A percentile compares a stretch with the other conserved stretches of the same genome.
Evolutionary conservation across 2,113 vertebrate species (phyloP).

Genomic region (Pseudorasbora parva): DNA sequence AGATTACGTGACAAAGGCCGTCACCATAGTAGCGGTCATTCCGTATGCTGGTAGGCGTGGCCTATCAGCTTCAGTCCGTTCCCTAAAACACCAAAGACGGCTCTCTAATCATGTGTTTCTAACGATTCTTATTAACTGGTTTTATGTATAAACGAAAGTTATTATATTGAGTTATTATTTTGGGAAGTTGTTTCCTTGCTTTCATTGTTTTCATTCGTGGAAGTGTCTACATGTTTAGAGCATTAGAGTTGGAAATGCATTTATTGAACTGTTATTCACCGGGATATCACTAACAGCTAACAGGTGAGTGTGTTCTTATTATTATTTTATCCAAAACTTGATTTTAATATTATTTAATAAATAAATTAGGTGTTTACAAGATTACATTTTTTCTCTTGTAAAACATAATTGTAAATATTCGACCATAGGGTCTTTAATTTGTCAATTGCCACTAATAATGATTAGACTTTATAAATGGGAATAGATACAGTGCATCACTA

Average conservation of each 20-base stretch:
- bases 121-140: too few species aligned
- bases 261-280: too few species aligned
- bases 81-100: background rate
- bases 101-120: background rate
- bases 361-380: background rate
- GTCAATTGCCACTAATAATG: background rate
- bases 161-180: background rate
- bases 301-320: conserved; percentile 8
- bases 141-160: background rate
- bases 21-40: background rate
- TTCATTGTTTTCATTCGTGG: background rate
- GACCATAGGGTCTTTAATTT: background rate
- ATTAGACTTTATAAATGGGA: background rate
- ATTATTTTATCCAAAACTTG: background rate
- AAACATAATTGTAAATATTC: background rate
- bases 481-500: background rate
- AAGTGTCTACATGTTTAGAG: background rate
- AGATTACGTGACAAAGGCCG: background rate
- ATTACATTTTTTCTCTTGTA: background rate
- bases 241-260: background rate
- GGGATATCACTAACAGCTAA: background rate
- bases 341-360: too few species aligned
- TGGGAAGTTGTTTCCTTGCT: background rate
- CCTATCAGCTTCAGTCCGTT: background rate
- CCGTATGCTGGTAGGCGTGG: background rate